Conservation (phyloP, 2,113 vertebrate genomes). For the Heterocephalus glaber region DNA sequence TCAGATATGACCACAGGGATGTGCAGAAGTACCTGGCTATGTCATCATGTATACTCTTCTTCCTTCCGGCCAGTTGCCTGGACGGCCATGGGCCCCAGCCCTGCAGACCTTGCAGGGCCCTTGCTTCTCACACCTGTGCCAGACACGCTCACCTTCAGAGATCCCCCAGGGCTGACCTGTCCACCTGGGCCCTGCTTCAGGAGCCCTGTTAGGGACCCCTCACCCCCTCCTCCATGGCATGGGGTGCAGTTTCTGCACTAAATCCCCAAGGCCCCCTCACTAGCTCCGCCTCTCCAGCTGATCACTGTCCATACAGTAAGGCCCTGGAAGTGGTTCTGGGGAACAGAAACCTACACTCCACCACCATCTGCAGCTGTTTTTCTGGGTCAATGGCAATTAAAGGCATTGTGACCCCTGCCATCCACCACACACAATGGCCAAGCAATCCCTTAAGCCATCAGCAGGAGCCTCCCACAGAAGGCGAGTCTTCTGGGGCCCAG, state of each 20-base stretch:
- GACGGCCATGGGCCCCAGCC: not conserved
- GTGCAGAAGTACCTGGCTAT: not conserved
- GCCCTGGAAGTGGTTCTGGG: not conserved
- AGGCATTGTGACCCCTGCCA: not conserved
- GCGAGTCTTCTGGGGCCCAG: not conserved
- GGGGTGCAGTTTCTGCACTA: not conserved
- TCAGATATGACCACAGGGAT: not conserved
- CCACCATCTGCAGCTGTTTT: not conserved
- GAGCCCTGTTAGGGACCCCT: not conserved
- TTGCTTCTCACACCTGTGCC: not conserved
- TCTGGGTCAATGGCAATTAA: not conserved
- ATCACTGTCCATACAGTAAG: not conserved
- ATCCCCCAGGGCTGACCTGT: not conserved
- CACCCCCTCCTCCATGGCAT: accelerated
- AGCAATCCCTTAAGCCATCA: no score
- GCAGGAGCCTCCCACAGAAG: not conserved
- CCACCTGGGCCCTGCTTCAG: not conserved
- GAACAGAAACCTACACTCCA: not conserved
- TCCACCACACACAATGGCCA: not conserved
- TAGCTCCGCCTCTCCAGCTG: not conserved
- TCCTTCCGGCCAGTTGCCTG: not conserved
- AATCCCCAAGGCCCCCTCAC: not conserved
- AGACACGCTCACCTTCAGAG: not conserved
- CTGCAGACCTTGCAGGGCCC: not conserved
- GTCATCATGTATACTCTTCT: accelerated